phyloP scores from a whole-genome alignment of 2,888 invertebrate genomes.

The Agrochola lychnidis region DNA sequence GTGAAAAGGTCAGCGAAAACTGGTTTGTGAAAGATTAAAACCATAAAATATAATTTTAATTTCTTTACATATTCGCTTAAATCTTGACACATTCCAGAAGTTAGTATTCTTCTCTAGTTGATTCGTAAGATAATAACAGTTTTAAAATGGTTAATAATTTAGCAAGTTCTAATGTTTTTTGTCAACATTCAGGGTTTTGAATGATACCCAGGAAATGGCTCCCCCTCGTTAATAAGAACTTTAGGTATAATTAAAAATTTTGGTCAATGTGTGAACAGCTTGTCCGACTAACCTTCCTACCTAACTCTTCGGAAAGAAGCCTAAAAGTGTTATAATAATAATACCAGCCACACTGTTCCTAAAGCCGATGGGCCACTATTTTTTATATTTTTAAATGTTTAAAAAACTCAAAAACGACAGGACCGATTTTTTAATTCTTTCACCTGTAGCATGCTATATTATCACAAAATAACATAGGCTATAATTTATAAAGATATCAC shows the following conservation, averaged over 20 bases:
- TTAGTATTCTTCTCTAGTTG: not conserved
- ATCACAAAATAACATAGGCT: too few relatives aligned
- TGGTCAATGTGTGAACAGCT: too few relatives aligned
- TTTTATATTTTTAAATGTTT: too few relatives aligned
- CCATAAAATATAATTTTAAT: constrained; percentile 28
- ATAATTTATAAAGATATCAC: too few relatives aligned
- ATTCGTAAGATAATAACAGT: not conserved
- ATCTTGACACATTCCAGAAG: constrained; percentile 15
- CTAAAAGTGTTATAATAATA: not conserved
- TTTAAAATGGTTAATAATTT: not conserved
- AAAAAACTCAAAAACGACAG: too few relatives aligned
- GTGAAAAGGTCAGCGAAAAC: constrained; percentile 34
- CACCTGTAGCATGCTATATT: too few relatives aligned
- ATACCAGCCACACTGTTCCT: not conserved
- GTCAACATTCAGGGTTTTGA: not conserved
- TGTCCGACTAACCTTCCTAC: too few relatives aligned
- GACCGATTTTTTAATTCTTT: too few relatives aligned
- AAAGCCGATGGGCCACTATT: too few relatives aligned
- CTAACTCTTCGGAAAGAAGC: too few relatives aligned
- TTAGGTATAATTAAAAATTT: too few relatives aligned
- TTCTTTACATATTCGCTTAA: constrained; percentile 10
- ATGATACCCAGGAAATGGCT: not conserved
- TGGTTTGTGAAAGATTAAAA: constrained; percentile 27
- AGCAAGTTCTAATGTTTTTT: not conserved
- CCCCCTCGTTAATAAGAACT: not conserved